Base-by-base conservation (phyloP, 2,797 vertebrate species). In the Halcyon badia region DNA sequence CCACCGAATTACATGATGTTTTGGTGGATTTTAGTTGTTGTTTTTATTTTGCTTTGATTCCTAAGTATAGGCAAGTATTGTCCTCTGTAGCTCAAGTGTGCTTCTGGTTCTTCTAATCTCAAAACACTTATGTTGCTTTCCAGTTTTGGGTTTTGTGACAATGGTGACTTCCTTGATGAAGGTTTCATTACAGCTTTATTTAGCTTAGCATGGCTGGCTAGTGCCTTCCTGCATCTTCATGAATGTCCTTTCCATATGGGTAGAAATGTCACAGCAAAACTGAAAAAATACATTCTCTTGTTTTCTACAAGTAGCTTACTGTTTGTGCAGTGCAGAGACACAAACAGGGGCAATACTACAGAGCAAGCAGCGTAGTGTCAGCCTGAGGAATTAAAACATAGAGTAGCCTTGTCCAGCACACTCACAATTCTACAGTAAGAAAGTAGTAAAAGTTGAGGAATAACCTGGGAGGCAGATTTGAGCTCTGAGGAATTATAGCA, bases 181-280 rank as follows among this genome's bases (percentile, higher is more conserved):
- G 73, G 58, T 89, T 91, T 96, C 49, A 21, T 91, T 89, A 44
- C 39, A 70, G 78, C 57, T 96, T 92, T 96, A 75, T 89, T 94
- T 93, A 90, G 68, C 19, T 78, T 79, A 54, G 78, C 70, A 85
- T 84, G 48, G 41, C 77, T 87, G 73, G 21, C 70, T 91, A 41
- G 52, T 90, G 76, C 49, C 19, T 94, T 93, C 86, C 64, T 87
- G 81, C 33, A 4, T 46, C 78, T 94, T 92, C 5, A 5, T 61
- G 57, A 83, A 87, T 81, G 90, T 77, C 8, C 61, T 93, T 94
- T 83, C 86, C 88, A 51, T 84, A 57, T 18, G 26, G 64, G 70
- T 87, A 87, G 44, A 77, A 87, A 78, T 83, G 48, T 73, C 54
- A n/a, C 15, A 70, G 70, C 60, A 89, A 78, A 87, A 79, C 22